These are phyloP conservation scores for Mus spretus DNA, from an alignment of 2,797 vertebrate species.

Conservation along the genomic window DNA sequence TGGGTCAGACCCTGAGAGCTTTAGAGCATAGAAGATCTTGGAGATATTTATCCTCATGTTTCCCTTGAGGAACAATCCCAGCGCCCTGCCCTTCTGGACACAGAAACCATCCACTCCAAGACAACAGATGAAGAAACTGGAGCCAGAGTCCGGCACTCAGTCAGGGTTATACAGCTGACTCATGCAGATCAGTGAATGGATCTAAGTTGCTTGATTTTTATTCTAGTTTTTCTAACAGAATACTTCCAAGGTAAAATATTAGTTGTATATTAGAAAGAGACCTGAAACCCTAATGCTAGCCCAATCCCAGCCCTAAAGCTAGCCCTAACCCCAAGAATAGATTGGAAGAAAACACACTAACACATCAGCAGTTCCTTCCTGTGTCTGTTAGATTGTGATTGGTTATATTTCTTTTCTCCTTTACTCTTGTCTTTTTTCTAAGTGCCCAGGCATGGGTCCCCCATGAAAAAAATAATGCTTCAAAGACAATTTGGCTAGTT, in stretches of 20 bases:
- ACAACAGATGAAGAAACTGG: neutral
- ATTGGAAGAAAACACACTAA: conserved; percentile 56
- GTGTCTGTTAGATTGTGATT: neutral
- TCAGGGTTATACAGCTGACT: neutral
- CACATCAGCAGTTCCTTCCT: conserved; percentile 28
- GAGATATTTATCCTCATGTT: neutral
- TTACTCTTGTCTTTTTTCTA: conserved; percentile 41
- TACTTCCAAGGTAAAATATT: conserved; percentile 13
- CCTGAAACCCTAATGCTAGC: neutral
- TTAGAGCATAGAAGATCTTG: conserved; percentile 9
- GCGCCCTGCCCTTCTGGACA: neutral
- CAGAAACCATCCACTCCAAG: neutral
- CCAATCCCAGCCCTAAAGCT: neutral
- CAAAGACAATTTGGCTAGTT: conserved; percentile 3
- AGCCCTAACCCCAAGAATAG: neutral
- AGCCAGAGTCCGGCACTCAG: neutral
- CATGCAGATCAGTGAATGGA: neutral
- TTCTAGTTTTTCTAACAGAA: conserved; percentile 17
- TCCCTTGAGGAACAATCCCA: neutral
- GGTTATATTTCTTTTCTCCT: neutral
- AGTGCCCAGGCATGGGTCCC: neutral
- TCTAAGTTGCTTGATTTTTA: conserved; percentile 12
- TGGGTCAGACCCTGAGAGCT: neutral
- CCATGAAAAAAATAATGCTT: neutral
- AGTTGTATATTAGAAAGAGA: conserved; percentile 29